Base-by-base conservation (phyloP, 2,113 vertebrate genomes). In the Chitala chitala region DNA sequence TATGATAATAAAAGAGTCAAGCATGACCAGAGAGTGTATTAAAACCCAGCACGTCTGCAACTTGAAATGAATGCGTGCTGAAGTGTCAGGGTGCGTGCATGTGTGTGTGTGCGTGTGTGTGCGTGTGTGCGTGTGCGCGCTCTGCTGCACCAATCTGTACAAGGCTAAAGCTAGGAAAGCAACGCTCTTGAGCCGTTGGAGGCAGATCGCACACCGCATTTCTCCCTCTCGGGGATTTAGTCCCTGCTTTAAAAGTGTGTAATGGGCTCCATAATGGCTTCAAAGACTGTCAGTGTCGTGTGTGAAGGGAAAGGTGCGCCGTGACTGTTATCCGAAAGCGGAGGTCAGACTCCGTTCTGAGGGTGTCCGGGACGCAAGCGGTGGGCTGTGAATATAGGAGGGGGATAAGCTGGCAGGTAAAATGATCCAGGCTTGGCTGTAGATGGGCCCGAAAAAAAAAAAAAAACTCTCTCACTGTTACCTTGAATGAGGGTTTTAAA, bases 1-100 rank as follows among this genome's bases (percentile, higher is more conserved):
- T 87, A 89, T 85, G 87, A 90, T 88, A 88, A 88, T 88, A 86
- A 89, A 86, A 86, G 89, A 88, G 86, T 81, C 87, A 84, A 88
- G 88, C 87, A 88, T 85, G 90, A 88, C 88, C 86, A 81, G 76
- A 88, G 81, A 82, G 79, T 85, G 87, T 81, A 86, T 87, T 89
- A 86, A 87, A 89, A 87, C 87, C 87, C 83, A 77, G 20, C 63
- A 77, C 77, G 87, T 90, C 88, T 91, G 86, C 86, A 89, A 89
- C 84, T 85, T 78, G 79, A 82, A 85, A 83, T 82, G 85, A 85
- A 85, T 83, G 82, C 86, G 84, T 77, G 82, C 85, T 81, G 86
- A 85, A 81, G n/a, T n/a, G n/a, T n/a, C n/a, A n/a, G n/a, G n/a
- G n/a, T n/a, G n/a, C n/a, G n/a, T n/a, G n/a, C n/a, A n/a, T n/a